Percentiles rank a stretch among this genome's conserved stretches.
Conservation (phyloP, 2,113 vertebrate species). For the Apodemus sylvaticus region DNA sequence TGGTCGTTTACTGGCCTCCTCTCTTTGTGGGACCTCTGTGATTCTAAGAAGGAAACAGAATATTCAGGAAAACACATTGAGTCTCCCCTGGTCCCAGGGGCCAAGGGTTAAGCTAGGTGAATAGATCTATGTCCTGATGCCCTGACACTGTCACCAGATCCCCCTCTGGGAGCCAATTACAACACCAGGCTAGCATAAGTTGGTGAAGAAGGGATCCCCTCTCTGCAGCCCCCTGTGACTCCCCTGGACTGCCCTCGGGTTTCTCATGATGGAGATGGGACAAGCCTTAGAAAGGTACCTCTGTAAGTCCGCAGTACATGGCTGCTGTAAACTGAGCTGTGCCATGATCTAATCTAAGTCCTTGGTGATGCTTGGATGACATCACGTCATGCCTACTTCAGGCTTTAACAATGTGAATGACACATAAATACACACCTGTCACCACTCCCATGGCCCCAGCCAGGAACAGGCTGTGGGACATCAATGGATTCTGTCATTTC, state of each 20-base stretch:
- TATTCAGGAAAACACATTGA: neutral
- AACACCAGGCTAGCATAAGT: neutral
- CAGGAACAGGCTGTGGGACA: neutral
- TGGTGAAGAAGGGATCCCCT: neutral
- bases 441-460: neutral
- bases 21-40: conserved; percentile 38
- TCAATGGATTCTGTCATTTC: neutral
- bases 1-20: conserved; percentile 2
- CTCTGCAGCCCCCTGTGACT: neutral
- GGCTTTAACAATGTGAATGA: neutral
- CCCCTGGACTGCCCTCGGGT: neutral
- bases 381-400: neutral
- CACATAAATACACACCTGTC: neutral
- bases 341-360: neutral
- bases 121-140: neutral
- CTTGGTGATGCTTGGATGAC: neutral
- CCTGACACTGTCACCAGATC: neutral
- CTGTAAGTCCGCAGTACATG: neutral
- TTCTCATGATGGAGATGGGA: neutral
- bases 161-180: neutral
- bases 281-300: neutral
- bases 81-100: accelerated
- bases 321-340: neutral
- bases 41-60: conserved; percentile 23
- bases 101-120: neutral